Evolutionary conservation across 2,113 vertebrate genomes (phyloP).

Genomic region (Calyptommatus sinebrachiatus): DNA sequence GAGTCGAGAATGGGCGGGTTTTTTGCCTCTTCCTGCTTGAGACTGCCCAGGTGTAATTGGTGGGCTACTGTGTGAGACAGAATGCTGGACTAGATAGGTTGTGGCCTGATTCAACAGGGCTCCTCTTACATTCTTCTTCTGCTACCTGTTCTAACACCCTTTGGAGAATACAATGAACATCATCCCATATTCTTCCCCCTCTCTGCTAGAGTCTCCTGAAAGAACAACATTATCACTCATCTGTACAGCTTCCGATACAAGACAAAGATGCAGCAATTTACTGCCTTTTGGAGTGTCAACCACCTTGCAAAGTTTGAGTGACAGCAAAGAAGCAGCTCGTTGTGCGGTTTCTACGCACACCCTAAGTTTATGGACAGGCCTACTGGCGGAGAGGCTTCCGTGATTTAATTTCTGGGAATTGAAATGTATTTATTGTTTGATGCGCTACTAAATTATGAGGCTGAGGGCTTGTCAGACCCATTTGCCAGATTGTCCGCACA

Average conservation of each 20-base stretch:
- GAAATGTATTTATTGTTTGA: slow-evolving; percentile 62
- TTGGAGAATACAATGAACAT: not conserved
- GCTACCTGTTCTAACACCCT: too few relatives aligned
- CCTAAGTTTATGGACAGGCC: slow-evolving; percentile 43
- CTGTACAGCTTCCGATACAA: slow-evolving; percentile 62
- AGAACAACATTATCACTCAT: slow-evolving; percentile 62
- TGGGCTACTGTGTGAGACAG: too few relatives aligned
- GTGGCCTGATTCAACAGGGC: too few relatives aligned
- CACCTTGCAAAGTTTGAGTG: slow-evolving; percentile 44
- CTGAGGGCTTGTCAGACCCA: slow-evolving; percentile 50
- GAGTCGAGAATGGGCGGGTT: too few relatives aligned
- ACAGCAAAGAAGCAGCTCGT: slow-evolving; percentile 41
- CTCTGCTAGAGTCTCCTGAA: not conserved
- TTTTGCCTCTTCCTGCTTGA: too few relatives aligned
- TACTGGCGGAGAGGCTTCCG: slow-evolving; percentile 37
- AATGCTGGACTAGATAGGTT: too few relatives aligned
- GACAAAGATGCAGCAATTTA: slow-evolving; percentile 63
- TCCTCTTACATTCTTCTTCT: too few relatives aligned
- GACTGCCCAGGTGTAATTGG: too few relatives aligned
- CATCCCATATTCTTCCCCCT: not conserved
- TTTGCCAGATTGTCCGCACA: slow-evolving; percentile 70
- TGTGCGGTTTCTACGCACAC: slow-evolving; percentile 38
- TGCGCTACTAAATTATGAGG: slow-evolving; percentile 59
- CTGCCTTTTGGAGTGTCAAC: slow-evolving; percentile 43
- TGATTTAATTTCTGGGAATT: slow-evolving; percentile 61